phyloP scores from a whole-genome alignment of 35 echinoderm and acorn worm genomes.

The Anneissia japonica region DNA sequence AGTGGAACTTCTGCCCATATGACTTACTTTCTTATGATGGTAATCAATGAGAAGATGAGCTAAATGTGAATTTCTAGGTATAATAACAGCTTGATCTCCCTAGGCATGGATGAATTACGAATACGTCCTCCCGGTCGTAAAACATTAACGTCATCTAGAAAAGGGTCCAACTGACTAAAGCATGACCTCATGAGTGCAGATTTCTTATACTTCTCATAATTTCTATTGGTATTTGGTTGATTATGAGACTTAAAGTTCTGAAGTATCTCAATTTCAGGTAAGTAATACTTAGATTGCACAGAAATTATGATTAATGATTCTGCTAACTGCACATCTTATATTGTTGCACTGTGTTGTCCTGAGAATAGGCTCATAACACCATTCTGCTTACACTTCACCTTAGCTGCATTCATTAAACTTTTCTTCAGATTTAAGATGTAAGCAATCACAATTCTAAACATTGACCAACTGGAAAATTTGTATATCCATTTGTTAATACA shows the following conservation, averaged over 20 bases:
- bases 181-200: neutral
- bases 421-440: neutral
- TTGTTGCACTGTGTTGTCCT: neutral
- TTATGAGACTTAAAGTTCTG: neutral
- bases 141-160: neutral
- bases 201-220: neutral
- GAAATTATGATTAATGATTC: neutral
- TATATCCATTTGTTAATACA: no score
- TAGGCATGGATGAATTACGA: neutral
- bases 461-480: neutral
- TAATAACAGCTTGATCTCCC: neutral
- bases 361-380: neutral
- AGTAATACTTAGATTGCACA: neutral
- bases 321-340: neutral
- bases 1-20: neutral
- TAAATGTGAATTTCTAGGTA: neutral
- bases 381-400: neutral
- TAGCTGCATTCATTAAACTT: neutral
- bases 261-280: neutral
- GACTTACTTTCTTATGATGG: neutral
- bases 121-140: neutral
- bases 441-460: neutral
- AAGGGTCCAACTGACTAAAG: neutral
- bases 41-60: neutral
- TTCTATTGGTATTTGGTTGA: neutral